Conservation (phyloP, 2,797 vertebrate genomes). For the Varecia variegata region DNA sequence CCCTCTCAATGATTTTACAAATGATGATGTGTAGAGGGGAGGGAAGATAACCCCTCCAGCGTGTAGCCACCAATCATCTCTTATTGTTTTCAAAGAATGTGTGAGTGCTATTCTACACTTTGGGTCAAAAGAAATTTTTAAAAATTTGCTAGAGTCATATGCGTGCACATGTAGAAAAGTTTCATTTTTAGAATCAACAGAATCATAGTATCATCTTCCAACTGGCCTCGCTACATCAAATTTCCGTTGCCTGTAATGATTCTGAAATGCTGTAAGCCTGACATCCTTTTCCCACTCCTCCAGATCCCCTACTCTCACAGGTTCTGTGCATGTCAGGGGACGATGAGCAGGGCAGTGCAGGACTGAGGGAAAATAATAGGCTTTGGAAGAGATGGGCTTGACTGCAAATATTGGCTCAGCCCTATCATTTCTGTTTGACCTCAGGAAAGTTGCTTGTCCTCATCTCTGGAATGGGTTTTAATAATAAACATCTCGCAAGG, state of each 20-base stretch:
- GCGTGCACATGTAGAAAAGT: constrained; percentile 13
- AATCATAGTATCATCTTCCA: constrained; percentile 10
- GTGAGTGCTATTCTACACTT: constrained; percentile 44
- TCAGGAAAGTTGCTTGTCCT: not conserved
- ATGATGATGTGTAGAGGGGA: constrained; percentile 56
- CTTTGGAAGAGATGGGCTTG: not conserved
- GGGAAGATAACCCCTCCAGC: constrained; percentile 54
- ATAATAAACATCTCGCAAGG: not conserved
- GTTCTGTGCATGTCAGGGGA: not conserved
- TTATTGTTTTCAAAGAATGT: constrained; percentile 74
- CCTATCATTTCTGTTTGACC: not conserved
- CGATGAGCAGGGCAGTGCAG: no score
- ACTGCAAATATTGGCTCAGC: not conserved
- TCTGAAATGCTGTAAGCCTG: not conserved
- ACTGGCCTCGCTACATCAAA: not conserved
- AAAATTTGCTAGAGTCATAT: constrained; percentile 13
- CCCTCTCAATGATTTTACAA: constrained; percentile 59
- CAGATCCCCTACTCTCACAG: accelerated
- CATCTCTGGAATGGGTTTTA: not conserved
- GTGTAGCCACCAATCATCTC: constrained; percentile 69
- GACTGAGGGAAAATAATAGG: not conserved
- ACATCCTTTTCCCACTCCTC: not conserved
- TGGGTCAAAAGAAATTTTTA: constrained; percentile 52
- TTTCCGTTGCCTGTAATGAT: not conserved
- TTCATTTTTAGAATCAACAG: constrained; percentile 56